Evolutionary conservation across 2,888 invertebrate genomes (phyloP).

Genomic region (Poecilobothrus nobilitatus): DNA sequence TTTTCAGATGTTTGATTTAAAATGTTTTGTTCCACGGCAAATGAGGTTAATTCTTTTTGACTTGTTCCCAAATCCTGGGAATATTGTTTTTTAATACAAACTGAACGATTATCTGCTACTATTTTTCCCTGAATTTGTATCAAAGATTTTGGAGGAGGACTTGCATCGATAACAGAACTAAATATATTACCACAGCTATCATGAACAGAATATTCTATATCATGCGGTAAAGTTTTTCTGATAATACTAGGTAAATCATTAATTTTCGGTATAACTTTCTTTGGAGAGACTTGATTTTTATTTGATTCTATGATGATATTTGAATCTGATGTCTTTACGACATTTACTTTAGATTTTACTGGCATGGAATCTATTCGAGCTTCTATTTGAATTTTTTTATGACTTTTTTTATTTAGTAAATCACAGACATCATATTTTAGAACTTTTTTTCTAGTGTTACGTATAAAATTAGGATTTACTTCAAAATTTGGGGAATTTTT

Average conservation of each 20-base stretch:
- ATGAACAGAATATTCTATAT: neutral
- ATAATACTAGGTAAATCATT: neutral
- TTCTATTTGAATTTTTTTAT: constrained; percentile 40
- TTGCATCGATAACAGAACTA: neutral
- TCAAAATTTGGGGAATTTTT: neutral
- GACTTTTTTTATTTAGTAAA: constrained; percentile 37
- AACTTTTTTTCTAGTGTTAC: constrained; percentile 41
- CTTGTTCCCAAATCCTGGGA: neutral
- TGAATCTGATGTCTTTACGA: neutral
- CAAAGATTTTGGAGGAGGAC: neutral
- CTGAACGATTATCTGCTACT: neutral
- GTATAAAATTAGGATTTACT: constrained; percentile 14
- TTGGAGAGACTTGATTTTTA: neutral
- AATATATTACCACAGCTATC: neutral
- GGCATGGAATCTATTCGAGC: constrained; percentile 39
- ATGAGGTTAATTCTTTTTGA: neutral
- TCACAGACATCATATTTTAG: constrained; percentile 41
- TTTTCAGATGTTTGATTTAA: neutral
- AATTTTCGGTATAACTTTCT: neutral
- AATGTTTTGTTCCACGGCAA: neutral
- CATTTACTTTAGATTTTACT: constrained; percentile 20
- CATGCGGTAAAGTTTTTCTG: neutral
- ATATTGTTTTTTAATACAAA: constrained; percentile 8
- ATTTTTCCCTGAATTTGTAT: constrained; percentile 4
- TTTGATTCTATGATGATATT: no score